Base-by-base conservation (phyloP, 2,113 vertebrate species). In the Myocastor coypus region DNA sequence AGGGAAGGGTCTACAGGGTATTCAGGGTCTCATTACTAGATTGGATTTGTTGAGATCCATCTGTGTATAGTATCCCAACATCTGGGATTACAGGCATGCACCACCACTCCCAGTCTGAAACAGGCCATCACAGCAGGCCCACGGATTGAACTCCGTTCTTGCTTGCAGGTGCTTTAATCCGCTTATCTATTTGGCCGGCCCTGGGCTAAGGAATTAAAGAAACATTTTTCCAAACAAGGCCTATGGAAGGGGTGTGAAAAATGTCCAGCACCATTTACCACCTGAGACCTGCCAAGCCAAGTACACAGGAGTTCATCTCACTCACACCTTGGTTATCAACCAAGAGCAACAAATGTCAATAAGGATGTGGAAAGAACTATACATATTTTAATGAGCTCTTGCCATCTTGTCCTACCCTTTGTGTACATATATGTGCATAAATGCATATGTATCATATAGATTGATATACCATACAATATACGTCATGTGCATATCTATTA, bases 361-460 rank as follows among this genome's bases (percentile, higher is more conserved):
- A n/a, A 63, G 16, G 14, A 63, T 7, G 4, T 30, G 34, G 52
- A 14, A 61, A 68, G 96, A 98, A 98, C 96, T 92, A 98, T 83
- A 98, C 92, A 97, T 73, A 96, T 98, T 98, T 98, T 98, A 98
- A 98, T 98, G 97, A 98, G 97, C 96, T 96, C 81, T 97, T 98
- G 96, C 83, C 19, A 7, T 96, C 98, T 97, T 94, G 40, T 57
- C 64, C 68, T 96, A 87, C 95, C 81, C 97, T 52, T 28, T 57
- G 32, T 42, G 3, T 50, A 64, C 2, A 80, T 19, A 32, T 13
- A 6, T 28, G 7, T 22, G 22, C 66, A 40, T 8, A 16, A 59
- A 26, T n/a, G 78, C 26, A 64, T 11, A 42, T 17, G 7, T 40
- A 83, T 26, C 24, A 17, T 28, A 20, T 12, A 84, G 40, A 26